Evolutionary conservation across 2,888 invertebrate species (phyloP).

Genomic region (Gari tellinella): DNA sequence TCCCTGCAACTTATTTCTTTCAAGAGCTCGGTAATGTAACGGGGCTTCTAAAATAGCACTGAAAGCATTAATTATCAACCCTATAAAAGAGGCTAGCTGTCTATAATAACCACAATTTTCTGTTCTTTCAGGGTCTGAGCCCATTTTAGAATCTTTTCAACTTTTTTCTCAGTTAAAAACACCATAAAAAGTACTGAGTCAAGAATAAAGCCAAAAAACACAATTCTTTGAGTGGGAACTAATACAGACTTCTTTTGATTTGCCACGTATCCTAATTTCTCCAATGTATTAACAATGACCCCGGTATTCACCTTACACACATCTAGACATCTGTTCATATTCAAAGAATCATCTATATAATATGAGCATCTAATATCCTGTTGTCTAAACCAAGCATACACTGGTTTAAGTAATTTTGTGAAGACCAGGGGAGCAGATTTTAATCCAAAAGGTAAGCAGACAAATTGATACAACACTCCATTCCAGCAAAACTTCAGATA

Average conservation of each 20-base stretch:
- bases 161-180: slow-evolving; percentile 31
- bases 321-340: slow-evolving; percentile 21
- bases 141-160: slow-evolving; percentile 23
- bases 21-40: slow-evolving; percentile 22
- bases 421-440: slow-evolving; percentile 39
- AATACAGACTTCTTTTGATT: slow-evolving; percentile 38
- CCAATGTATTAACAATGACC: slow-evolving; percentile 14
- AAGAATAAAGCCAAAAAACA: too few relatives aligned
- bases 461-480: slow-evolving; percentile 22
- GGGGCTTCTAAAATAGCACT: slow-evolving; percentile 37
- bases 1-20: slow-evolving; percentile 18
- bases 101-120: slow-evolving; percentile 7
- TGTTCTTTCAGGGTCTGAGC: slow-evolving; percentile 23
- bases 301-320: slow-evolving; percentile 19
- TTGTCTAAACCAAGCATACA: slow-evolving; percentile 31
- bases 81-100: background rate
- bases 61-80: too few relatives aligned
- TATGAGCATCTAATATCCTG: too few relatives aligned
- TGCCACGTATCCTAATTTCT: slow-evolving; percentile 26
- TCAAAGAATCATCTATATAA: slow-evolving; percentile 53
- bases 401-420: slow-evolving; percentile 46
- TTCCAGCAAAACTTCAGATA: too few relatives aligned
- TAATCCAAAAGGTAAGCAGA: slow-evolving; percentile 37
- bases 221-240: too few relatives aligned
- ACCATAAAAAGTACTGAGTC: slow-evolving; percentile 26